These are phyloP conservation scores for Agrilus planipennis DNA, from an alignment of 1,140 invertebrate species.

Conservation along the genomic window DNA sequence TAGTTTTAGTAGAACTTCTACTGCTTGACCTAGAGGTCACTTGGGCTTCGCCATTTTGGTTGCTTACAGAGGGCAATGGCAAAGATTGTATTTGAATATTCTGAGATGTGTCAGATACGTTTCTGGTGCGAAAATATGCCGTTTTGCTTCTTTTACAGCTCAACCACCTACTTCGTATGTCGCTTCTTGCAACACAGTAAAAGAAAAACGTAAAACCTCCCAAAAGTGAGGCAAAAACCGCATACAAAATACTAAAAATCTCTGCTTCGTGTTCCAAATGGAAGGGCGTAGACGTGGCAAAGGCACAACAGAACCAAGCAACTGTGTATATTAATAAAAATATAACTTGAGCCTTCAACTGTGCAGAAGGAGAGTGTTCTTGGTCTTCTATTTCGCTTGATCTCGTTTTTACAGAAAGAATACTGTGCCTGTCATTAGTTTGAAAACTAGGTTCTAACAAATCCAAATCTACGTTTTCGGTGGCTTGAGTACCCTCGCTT, in stretches of 20 bases:
- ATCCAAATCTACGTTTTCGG: conserved; percentile 70
- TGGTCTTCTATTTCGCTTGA: conserved; percentile 66
- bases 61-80: conserved; percentile 21
- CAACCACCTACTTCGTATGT: conserved; percentile 65
- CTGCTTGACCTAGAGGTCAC: conserved; percentile 46
- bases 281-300: conserved; percentile 53
- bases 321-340: conserved; percentile 63
- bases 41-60: conserved; percentile 15
- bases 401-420: conserved; percentile 45
- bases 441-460: conserved; percentile 53
- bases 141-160: conserved; percentile 45
- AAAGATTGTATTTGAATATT: conserved; percentile 36
- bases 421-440: conserved; percentile 41
- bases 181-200: conserved; percentile 71
- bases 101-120: conserved; percentile 49
- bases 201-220: conserved; percentile 78
- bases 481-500: conserved; percentile 68
- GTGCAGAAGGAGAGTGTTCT: conserved; percentile 68
- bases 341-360: conserved; percentile 67
- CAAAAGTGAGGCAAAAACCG: conserved; percentile 53
- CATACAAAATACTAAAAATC: conserved; percentile 67
- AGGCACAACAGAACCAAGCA: conserved; percentile 61
- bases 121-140: conserved; percentile 48
- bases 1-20: conserved; percentile 42
- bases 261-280: conserved; percentile 52